phyloP scores from a whole-genome alignment of 2,888 invertebrate genomes.

The Aricia artaxerxes region DNA sequence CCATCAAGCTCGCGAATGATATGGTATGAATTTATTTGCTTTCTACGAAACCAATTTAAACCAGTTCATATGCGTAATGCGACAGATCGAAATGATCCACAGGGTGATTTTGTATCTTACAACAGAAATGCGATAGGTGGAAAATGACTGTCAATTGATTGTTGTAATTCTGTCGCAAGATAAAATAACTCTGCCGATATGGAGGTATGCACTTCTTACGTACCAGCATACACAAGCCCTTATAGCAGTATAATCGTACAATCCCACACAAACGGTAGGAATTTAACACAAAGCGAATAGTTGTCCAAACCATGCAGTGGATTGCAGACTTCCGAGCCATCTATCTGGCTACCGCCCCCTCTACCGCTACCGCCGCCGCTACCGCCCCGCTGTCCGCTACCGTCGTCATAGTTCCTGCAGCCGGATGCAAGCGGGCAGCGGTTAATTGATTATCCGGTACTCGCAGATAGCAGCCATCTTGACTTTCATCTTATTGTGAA shows the following conservation, averaged over 20 bases:
- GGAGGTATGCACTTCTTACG: no score
- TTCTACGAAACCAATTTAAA: no score
- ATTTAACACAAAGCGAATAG: slow-evolving; percentile 34
- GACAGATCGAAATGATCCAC: background rate
- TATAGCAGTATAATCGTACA: background rate
- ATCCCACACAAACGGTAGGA: background rate
- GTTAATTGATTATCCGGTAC: slow-evolving; percentile 74
- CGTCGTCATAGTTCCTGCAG: slow-evolving; percentile 70
- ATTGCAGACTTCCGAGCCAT: slow-evolving; percentile 63
- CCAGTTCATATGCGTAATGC: no score
- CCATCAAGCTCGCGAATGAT: no score
- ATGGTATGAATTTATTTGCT: no score
- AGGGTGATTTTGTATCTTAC: background rate
- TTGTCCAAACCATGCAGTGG: slow-evolving; percentile 44
- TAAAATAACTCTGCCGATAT: no score
- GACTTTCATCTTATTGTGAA: slow-evolving; percentile 41
- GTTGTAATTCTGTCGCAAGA: no score
- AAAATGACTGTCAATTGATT: background rate
- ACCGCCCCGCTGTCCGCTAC: slow-evolving; percentile 39
- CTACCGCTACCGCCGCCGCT: background rate
- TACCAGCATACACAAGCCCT: no score
- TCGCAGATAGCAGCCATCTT: slow-evolving; percentile 50
- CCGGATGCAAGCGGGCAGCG: slow-evolving; percentile 73
- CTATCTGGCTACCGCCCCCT: slow-evolving; percentile 51
- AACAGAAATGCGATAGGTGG: background rate